Evolutionary conservation across 1,140 invertebrate genomes (phyloP).

Genomic region (Drosophila saltans): DNA sequence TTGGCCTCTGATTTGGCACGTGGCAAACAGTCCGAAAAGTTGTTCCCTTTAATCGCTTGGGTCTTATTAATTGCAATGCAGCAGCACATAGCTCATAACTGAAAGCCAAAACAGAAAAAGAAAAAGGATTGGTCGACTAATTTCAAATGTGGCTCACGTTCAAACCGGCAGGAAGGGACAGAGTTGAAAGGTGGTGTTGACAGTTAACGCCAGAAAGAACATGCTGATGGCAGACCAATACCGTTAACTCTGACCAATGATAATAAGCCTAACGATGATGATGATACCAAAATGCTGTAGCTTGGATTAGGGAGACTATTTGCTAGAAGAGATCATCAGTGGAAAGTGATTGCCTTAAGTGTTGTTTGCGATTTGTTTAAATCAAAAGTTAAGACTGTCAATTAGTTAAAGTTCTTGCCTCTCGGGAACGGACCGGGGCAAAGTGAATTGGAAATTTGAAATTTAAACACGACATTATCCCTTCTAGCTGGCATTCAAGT

Average conservation of each 20-base stretch:
- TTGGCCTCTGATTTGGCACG: constrained; percentile 42
- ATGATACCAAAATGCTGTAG: constrained; percentile 2
- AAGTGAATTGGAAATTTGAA: not conserved
- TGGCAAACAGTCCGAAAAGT: constrained; percentile 40
- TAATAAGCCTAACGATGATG: constrained; percentile 1
- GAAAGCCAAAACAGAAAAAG: constrained; percentile 15
- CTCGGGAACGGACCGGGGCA: not conserved
- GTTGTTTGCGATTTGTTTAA: constrained; percentile 1
- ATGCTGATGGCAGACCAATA: constrained; percentile 41
- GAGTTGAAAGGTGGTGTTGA: constrained; percentile 13
- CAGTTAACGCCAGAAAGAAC: constrained; percentile 32
- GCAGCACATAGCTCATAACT: constrained; percentile 34
- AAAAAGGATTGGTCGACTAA: constrained; percentile 1
- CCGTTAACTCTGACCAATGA: not conserved
- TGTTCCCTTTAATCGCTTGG: constrained; percentile 44
- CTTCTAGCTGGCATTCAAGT: not conserved
- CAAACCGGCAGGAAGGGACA: not conserved
- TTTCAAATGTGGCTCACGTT: constrained; percentile 48
- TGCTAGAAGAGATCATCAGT: not conserved
- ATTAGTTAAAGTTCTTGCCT: constrained; percentile 1
- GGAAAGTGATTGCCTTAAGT: constrained; percentile 6
- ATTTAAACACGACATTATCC: not conserved
- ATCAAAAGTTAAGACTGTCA: not conserved
- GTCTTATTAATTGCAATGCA: constrained; percentile 63
- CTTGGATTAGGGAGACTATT: not conserved